Conservation (phyloP, 2,888 invertebrate species). For the Melitaea athalia region DNA sequence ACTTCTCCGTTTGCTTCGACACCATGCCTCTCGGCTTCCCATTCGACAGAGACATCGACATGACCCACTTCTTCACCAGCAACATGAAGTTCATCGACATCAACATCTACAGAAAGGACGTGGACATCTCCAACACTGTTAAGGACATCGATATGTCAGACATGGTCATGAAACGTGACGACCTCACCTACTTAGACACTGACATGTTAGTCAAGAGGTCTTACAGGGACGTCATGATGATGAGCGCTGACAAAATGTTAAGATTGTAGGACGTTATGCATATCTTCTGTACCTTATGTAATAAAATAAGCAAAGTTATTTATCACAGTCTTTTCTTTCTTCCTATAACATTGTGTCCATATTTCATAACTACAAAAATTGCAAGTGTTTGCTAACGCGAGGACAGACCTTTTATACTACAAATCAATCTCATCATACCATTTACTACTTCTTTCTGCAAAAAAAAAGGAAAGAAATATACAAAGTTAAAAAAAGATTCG, state of each 20-base stretch:
- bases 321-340: not conserved
- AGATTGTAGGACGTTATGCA: slow-evolving; percentile 52
- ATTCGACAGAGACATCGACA: slow-evolving; percentile 86
- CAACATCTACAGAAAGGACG: slow-evolving; percentile 83
- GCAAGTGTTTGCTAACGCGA: no score
- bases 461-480: not conserved
- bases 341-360: not conserved
- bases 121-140: slow-evolving; percentile 57
- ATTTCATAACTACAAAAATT: not conserved
- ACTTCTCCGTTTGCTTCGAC: slow-evolving; percentile 82
- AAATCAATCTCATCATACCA: no score
- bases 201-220: slow-evolving; percentile 67
- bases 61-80: slow-evolving; percentile 82
- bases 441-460: not conserved
- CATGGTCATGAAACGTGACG: slow-evolving; percentile 72
- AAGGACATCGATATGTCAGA: slow-evolving; percentile 66
- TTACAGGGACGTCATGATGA: slow-evolving; percentile 71
- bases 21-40: slow-evolving; percentile 87
- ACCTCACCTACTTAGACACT: slow-evolving; percentile 67
- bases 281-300: slow-evolving; percentile 17
- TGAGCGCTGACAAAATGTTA: slow-evolving; percentile 64
- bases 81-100: slow-evolving; percentile 87
- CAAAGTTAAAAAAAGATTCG: not conserved
- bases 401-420: no score
- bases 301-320: slow-evolving; percentile 31